These are phyloP conservation scores for Pocillopora meandrina DNA, from an alignment of 92 coral and sea anemone species.

Conservation along the genomic window DNA sequence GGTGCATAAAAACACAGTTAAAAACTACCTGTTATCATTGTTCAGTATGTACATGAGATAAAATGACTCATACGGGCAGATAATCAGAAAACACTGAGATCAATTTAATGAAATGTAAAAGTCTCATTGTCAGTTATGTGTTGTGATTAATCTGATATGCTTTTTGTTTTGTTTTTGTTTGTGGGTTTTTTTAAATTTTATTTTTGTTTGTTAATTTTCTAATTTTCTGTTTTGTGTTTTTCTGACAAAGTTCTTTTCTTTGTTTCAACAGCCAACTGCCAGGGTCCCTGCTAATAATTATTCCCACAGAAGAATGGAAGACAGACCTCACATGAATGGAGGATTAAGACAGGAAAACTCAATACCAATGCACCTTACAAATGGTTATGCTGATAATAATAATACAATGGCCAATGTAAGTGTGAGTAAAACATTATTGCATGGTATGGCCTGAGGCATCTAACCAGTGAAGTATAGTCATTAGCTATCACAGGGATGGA, in stretches of 20 bases:
- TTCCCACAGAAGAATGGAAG: conserved; percentile 34
- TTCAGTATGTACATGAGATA: too few relatives aligned
- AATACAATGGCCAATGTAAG: conserved; percentile 54
- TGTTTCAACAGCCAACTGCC: conserved; percentile 31
- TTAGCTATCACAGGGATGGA: too few relatives aligned
- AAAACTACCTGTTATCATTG: too few relatives aligned
- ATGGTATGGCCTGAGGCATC: neutral
- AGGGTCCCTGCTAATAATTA: conserved; percentile 17
- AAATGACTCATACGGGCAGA: too few relatives aligned
- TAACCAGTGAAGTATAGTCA: too few relatives aligned
- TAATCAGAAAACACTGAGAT: too few relatives aligned
- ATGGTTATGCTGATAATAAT: conserved; percentile 64
- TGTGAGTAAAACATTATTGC: neutral
- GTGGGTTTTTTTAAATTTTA: too few relatives aligned
- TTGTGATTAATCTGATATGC: neutral
- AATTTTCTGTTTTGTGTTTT: too few relatives aligned
- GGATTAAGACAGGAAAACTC: conserved; percentile 48
- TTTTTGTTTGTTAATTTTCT: too few relatives aligned
- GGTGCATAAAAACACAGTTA: too few relatives aligned
- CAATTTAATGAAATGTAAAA: too few relatives aligned
- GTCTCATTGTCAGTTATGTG: too few relatives aligned
- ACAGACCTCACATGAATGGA: conserved; percentile 38
- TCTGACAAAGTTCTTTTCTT: neutral
- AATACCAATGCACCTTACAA: conserved; percentile 60
- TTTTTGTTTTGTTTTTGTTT: neutral